Evolutionary conservation across 2,113 vertebrate species (phyloP).

Genomic region (Oplegnathus fasciatus): DNA sequence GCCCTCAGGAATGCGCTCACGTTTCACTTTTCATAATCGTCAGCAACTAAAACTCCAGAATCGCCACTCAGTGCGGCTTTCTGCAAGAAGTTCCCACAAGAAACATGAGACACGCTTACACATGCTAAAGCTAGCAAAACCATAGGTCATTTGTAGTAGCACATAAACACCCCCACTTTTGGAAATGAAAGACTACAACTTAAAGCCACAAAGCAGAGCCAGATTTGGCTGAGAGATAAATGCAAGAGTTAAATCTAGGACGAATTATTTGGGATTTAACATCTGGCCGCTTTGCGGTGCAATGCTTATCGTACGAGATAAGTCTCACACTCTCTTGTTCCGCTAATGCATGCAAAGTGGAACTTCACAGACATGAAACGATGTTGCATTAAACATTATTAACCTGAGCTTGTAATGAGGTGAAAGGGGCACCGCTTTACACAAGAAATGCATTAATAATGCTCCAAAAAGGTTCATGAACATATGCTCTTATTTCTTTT

Average conservation of each 20-base stretch:
- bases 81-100: constrained; percentile 72
- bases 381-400: constrained; percentile 61
- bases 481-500: neutral
- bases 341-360: constrained; percentile 65
- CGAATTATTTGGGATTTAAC: constrained; percentile 80
- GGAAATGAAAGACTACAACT: constrained; percentile 69
- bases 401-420: neutral
- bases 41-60: constrained; percentile 67
- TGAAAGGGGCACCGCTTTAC: constrained; percentile 29
- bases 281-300: constrained; percentile 72
- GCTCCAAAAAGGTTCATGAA: neutral
- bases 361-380: constrained; percentile 43
- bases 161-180: constrained; percentile 63
- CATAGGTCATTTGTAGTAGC: constrained; percentile 63
- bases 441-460: constrained; percentile 18
- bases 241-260: constrained; percentile 72
- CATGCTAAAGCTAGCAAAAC: constrained; percentile 63
- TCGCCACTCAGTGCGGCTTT: constrained; percentile 57
- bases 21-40: constrained; percentile 83
- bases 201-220: constrained; percentile 65
- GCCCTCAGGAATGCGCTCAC: constrained; percentile 80
- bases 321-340: constrained; percentile 59
- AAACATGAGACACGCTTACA: constrained; percentile 70
- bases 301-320: constrained; percentile 50
- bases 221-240: constrained; percentile 78